phyloP scores from a whole-genome alignment of 2,888 invertebrate species.

The Phlogophora meticulosa region DNA sequence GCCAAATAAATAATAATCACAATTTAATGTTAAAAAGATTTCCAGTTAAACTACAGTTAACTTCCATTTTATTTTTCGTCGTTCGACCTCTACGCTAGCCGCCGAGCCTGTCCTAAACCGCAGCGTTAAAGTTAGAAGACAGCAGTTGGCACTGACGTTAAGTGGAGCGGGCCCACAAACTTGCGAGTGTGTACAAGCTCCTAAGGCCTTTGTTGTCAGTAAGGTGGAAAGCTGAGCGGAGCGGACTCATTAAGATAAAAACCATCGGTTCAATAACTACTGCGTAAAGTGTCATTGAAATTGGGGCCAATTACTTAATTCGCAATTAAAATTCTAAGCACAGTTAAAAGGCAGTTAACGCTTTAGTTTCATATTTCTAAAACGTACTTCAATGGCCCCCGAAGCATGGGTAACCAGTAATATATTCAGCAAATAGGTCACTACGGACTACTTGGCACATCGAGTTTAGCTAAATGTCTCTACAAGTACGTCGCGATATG shows the following conservation, averaged over 20 bases:
- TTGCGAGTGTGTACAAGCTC: slow-evolving; percentile 39
- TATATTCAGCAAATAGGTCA: slow-evolving; percentile 59
- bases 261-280: background rate
- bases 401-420: slow-evolving; percentile 38
- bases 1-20: background rate
- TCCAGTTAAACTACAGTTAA: background rate
- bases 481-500: slow-evolving; percentile 48
- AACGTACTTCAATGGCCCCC: slow-evolving; percentile 25
- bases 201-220: slow-evolving; percentile 30
- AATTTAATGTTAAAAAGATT: background rate
- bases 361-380: slow-evolving; percentile 34
- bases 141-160: slow-evolving; percentile 56
- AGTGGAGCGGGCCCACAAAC: slow-evolving; percentile 53
- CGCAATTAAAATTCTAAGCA: slow-evolving; percentile 33
- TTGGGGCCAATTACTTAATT: background rate
- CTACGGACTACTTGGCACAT: slow-evolving; percentile 61
- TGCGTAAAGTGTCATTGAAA: slow-evolving; percentile 6
- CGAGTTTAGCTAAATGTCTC: slow-evolving; percentile 58
- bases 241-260: background rate
- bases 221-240: slow-evolving; percentile 20
- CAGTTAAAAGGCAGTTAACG: slow-evolving; percentile 18
- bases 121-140: slow-evolving; percentile 52
- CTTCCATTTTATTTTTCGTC: slow-evolving; percentile 23
- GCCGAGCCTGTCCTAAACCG: slow-evolving; percentile 23
- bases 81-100: slow-evolving; percentile 16